A percentile compares a stretch with the other conserved stretches of the same genome.
These are phyloP conservation scores for Epinotia demarniana DNA, from an alignment of 2,888 invertebrate genomes.

Conservation along the genomic window DNA sequence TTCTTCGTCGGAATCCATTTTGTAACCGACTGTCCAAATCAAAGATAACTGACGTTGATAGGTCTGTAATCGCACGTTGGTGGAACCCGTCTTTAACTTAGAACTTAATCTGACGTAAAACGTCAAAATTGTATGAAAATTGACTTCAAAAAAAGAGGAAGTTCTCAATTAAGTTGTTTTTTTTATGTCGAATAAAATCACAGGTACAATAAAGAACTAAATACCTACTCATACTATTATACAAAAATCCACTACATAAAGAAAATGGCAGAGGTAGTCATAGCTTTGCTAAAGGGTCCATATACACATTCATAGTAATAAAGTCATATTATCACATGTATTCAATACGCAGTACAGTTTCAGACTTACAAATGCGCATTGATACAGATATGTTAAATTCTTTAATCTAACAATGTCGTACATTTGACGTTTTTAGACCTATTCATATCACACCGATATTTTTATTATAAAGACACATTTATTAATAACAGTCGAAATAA, in stretches of 20 bases:
- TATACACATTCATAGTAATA: constrained; percentile 11
- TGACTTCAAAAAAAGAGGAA: too few relatives aligned
- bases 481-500: background rate
- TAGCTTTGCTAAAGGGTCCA: background rate
- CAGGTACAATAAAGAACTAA: too few relatives aligned
- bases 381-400: constrained; percentile 43
- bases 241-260: background rate
- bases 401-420: constrained; percentile 15
- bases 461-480: background rate
- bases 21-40: too few relatives aligned
- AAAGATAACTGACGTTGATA: too few relatives aligned
- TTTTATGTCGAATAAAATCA: too few relatives aligned
- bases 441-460: constrained; percentile 36
- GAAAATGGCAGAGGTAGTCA: background rate
- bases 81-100: too few relatives aligned
- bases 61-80: too few relatives aligned
- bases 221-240: background rate
- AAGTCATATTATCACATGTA: constrained; percentile 35
- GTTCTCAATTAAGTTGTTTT: too few relatives aligned
- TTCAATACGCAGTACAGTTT: constrained; percentile 31
- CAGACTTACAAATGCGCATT: constrained; percentile 34
- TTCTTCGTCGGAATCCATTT: too few relatives aligned
- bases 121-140: too few relatives aligned
- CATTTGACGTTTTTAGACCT: constrained; percentile 36
- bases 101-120: too few relatives aligned